phyloP scores from a whole-genome alignment of 64 coral and sea anemone species.

The Actinia tenebrosa region DNA sequence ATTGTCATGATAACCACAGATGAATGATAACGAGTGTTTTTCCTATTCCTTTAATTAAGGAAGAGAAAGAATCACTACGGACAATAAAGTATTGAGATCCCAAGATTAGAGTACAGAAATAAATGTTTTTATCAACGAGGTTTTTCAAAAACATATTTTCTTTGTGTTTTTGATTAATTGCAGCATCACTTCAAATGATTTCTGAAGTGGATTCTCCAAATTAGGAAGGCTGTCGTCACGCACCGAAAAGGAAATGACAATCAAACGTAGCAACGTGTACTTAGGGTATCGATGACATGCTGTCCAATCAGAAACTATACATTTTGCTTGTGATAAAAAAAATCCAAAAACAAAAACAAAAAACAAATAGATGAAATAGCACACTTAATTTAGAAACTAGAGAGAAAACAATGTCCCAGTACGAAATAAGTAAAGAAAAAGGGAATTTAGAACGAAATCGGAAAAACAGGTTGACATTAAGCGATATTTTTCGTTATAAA shows the following conservation, averaged over 20 bases:
- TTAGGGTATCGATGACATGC: background rate
- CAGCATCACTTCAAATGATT: background rate
- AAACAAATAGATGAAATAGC: background rate
- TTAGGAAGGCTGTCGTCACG: background rate
- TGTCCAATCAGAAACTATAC: background rate
- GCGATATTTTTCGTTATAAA: no score
- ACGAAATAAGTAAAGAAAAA: no score
- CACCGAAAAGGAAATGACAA: background rate
- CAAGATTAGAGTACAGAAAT: background rate
- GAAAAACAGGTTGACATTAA: no score
- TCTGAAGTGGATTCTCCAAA: background rate
- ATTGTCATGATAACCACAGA: background rate
- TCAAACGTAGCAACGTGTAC: background rate
- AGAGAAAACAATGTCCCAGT: no score
- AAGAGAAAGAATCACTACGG: background rate
- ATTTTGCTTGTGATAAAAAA: background rate
- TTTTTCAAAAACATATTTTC: background rate
- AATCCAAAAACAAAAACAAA: background rate
- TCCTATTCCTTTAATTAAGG: background rate
- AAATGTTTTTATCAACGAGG: background rate
- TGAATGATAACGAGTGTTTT: no score
- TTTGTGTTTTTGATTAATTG: constrained; percentile 9
- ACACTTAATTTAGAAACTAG: no score
- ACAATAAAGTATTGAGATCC: background rate
- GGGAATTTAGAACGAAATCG: no score